Evolutionary conservation across 2,888 invertebrate genomes (phyloP), one percentile per base, ranked within the genome.

Genomic region (Cephus spinipes): DNA sequence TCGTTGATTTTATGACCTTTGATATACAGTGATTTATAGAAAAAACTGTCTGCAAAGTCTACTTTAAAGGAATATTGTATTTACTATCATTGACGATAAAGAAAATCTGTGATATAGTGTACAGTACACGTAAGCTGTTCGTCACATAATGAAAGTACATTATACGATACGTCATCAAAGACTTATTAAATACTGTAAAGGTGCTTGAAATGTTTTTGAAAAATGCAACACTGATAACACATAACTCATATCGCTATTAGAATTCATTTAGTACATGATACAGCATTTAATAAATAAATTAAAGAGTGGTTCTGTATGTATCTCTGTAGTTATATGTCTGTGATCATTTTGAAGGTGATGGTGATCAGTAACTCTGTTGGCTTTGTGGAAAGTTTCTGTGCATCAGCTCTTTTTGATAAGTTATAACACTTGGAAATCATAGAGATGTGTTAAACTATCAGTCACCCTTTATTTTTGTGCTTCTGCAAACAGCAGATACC

Each of bases 381-480:
- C 23, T 55, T 2, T 23, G 55, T 55, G 23, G 23, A 23, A 23
- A 55, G 55, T 15, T 15, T 23, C 23, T 55, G 55, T 55, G 55
- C 55, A 55, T 23, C 23, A 2, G 55, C 23, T 55, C 23, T 55
- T 9, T 9, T 55, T 9, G 23, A 55, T 9, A 55, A 23, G 9
- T 55, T 55, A 55, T 55, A 23, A 55, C 23, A 55, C 23, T 55
- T 4, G 9, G 23, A 55, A 55, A 55, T 55, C 9, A 9, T 55
- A 23, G 23, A 55, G 55, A 55, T 55, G 55, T 55, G 55, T 23
- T 55, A 55, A 23, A 23, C 55, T 9, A 23, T 55, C 55, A n/a
- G 32, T 31, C 55, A 15, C n/a, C 69, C 33, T 77, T 68, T 76
- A 79, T 77, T 83, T 76, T 15, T 79, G 79, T 79, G 79, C 79